Evolutionary conservation across 2,113 vertebrate genomes (phyloP).

Genomic region (Euleptes europaea): DNA sequence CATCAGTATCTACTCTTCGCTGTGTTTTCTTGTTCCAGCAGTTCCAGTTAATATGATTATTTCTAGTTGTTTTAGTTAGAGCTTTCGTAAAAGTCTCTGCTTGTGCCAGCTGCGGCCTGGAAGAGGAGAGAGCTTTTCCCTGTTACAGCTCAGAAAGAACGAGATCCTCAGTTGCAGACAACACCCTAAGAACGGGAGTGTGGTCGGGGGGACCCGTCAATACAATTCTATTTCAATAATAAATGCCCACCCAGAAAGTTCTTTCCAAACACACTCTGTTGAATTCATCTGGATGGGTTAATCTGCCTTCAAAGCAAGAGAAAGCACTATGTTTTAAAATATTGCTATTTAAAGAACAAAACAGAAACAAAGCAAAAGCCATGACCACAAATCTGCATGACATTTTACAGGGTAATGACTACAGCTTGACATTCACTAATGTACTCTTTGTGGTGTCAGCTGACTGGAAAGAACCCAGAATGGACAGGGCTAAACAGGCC

Average conservation of each 20-base stretch:
- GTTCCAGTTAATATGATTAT: background rate
- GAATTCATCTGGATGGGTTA: background rate
- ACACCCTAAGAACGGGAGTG: background rate
- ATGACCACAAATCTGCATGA: background rate
- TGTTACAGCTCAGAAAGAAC: too few relatives aligned
- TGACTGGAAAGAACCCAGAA: background rate
- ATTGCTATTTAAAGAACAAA: background rate
- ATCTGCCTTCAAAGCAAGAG: background rate
- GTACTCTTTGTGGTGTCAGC: background rate
- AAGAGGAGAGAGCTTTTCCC: background rate
- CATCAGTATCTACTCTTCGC: background rate
- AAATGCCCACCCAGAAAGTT: background rate
- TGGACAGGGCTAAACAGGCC: background rate
- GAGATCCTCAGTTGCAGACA: background rate
- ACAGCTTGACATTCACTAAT: background rate
- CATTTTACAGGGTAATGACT: background rate
- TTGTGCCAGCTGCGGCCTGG: background rate
- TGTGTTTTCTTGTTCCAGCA: background rate
- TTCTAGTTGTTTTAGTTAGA: background rate
- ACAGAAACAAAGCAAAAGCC: background rate
- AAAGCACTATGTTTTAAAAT: background rate
- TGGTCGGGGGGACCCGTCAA: background rate
- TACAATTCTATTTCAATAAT: background rate
- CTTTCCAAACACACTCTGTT: background rate
- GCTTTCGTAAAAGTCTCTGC: background rate